A percentile compares a stretch with the other conserved stretches of the same genome.
phyloP scores from a whole-genome alignment of 2,113 vertebrate species.

The Hylia prasina region DNA sequence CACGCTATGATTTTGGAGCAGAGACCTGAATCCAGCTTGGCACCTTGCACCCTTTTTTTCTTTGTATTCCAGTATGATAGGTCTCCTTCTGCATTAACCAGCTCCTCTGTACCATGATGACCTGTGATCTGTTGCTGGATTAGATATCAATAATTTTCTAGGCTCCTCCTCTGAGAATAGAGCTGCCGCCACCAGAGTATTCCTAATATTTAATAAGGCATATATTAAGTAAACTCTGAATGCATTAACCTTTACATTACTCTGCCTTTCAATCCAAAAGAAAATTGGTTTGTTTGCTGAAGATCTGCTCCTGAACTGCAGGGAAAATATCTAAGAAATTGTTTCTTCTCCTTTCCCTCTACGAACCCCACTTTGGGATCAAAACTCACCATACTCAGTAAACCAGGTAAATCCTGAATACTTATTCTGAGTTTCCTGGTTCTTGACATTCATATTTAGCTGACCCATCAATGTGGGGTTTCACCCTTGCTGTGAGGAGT shows the following conservation, averaged over 20 bases:
- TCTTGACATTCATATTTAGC: not conserved
- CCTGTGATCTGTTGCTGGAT: not conserved
- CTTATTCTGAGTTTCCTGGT: not conserved
- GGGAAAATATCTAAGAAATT: not conserved
- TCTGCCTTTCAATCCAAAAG: not conserved
- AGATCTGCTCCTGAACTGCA: not conserved
- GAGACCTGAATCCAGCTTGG: not conserved
- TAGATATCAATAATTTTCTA: not conserved
- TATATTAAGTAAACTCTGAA: not conserved
- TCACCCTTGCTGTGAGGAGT: not conserved
- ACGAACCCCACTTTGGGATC: not conserved
- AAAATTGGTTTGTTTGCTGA: not conserved
- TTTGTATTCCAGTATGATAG: not conserved
- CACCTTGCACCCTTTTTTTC: not conserved
- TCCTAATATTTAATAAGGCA: not conserved
- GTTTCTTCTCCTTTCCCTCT: not conserved
- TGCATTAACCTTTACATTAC: not conserved
- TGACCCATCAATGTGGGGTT: not conserved
- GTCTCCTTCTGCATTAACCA: not conserved
- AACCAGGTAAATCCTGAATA: not conserved
- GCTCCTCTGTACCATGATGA: not conserved
- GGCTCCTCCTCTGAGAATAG: not conserved
- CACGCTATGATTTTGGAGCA: not conserved
- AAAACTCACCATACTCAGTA: not conserved
- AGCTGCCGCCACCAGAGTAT: not conserved